Evolutionary conservation across 2,888 invertebrate species (phyloP).

Genomic region (Formica aserva): DNA sequence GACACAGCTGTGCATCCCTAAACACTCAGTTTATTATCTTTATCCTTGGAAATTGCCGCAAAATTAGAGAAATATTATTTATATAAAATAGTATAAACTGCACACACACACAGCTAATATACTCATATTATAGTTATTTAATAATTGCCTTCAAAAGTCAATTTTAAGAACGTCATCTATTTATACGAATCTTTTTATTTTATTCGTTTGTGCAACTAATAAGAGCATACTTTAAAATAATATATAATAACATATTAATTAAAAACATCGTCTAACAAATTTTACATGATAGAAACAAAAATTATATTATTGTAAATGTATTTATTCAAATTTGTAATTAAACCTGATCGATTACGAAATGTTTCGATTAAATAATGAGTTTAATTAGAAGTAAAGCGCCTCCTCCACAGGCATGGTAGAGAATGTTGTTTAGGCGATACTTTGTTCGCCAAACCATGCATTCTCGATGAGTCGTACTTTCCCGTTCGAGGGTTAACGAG

Average conservation of each 20-base stretch:
- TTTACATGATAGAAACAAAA: slow-evolving; percentile 1
- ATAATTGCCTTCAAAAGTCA: background rate
- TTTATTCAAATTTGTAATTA: background rate
- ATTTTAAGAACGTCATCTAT: background rate
- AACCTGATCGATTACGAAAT: background rate
- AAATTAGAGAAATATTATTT: background rate
- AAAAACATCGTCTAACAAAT: background rate
- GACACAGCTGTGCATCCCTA: background rate
- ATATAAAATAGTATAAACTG: background rate
- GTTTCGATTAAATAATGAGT: slow-evolving; percentile 30
- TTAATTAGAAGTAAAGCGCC: slow-evolving; percentile 7
- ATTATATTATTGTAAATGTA: background rate
- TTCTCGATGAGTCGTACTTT: slow-evolving; percentile 18
- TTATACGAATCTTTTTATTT: background rate
- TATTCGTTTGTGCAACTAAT: background rate
- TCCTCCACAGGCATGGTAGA: background rate
- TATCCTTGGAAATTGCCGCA: background rate
- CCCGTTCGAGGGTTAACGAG: slow-evolving; percentile 10
- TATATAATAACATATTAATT: background rate
- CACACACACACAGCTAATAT: too few species aligned
- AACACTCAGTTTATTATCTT: background rate
- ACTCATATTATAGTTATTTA: background rate
- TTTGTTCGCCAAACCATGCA: background rate
- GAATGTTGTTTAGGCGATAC: slow-evolving; percentile 10
- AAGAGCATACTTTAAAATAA: background rate